Conservation (phyloP, 1,140 invertebrate species). For the Phthorimaea operculella region DNA sequence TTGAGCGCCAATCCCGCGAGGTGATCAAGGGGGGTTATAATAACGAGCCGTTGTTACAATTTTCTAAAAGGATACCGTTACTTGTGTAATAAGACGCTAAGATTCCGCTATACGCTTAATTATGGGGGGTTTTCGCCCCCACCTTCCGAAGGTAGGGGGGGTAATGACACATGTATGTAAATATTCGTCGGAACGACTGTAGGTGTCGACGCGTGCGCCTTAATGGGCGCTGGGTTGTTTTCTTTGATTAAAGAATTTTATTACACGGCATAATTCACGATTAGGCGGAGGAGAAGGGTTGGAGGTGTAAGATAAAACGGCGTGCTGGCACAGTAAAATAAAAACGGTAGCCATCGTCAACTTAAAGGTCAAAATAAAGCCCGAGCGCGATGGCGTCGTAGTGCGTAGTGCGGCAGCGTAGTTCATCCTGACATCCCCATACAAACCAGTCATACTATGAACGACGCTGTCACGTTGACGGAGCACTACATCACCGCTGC, state of each 20-base stretch:
- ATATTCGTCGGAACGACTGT: slow-evolving; percentile 61
- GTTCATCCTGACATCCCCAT: too few relatives aligned
- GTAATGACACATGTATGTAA: slow-evolving; percentile 68
- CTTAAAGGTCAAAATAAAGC: too few relatives aligned
- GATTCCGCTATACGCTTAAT: slow-evolving; percentile 67
- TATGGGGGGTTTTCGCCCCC: slow-evolving; percentile 35
- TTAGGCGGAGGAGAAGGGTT: slow-evolving; percentile 58
- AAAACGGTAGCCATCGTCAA: too few relatives aligned
- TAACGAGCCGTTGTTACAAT: slow-evolving; percentile 50
- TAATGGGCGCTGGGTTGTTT: slow-evolving; percentile 63
- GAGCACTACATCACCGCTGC: too few relatives aligned
- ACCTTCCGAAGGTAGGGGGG: slow-evolving; percentile 16
- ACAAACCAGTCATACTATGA: too few relatives aligned
- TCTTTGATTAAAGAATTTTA: slow-evolving; percentile 69
- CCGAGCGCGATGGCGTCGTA: too few relatives aligned
- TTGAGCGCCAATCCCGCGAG: background rate
- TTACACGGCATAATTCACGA: slow-evolving; percentile 65
- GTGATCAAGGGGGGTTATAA: slow-evolving; percentile 2
- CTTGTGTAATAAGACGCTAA: slow-evolving; percentile 67
- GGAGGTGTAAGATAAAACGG: slow-evolving; percentile 53
- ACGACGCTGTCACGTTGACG: too few relatives aligned
- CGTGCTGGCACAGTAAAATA: slow-evolving; percentile 34
- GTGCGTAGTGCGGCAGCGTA: too few relatives aligned
- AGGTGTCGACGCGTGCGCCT: slow-evolving; percentile 62
- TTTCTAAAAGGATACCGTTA: slow-evolving; percentile 66